Percentiles rank a stretch among this genome's conserved stretches.
Evolutionary conservation across 2,113 vertebrate genomes (phyloP).

Genomic region (Nycticorax nycticorax): DNA sequence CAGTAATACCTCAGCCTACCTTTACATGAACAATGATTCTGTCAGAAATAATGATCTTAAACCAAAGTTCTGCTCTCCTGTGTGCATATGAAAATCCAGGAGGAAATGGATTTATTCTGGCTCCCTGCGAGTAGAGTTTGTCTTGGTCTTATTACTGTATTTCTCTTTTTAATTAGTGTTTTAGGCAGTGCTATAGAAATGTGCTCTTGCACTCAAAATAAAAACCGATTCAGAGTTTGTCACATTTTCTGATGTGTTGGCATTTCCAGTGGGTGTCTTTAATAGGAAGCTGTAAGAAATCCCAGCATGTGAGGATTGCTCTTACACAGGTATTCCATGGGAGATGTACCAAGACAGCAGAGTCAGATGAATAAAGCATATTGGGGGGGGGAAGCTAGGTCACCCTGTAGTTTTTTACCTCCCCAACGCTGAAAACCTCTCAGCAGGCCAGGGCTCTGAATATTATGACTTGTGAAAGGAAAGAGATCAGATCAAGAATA

Average conservation of each 20-base stretch:
- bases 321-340: neutral
- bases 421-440: neutral
- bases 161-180: neutral
- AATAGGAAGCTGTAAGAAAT: neutral
- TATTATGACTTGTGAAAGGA: neutral
- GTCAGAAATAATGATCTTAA: neutral
- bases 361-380: neutral
- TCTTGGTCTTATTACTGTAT: neutral
- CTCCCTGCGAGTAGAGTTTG: neutral
- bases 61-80: neutral
- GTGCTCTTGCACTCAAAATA: neutral
- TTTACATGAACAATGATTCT: neutral
- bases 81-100: neutral
- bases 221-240: neutral
- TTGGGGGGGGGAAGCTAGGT: accelerated
- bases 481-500: neutral
- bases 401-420: neutral
- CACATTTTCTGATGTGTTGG: neutral
- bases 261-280: neutral
- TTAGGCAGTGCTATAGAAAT: neutral
- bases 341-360: neutral
- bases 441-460: neutral
- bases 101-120: neutral
- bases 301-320: neutral
- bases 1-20: neutral